A percentile compares a stretch with the other conserved stretches of the same genome.
These are phyloP conservation scores for Oostethus manadensis DNA, from an alignment of 2,113 vertebrate species.

Conservation along the genomic window DNA sequence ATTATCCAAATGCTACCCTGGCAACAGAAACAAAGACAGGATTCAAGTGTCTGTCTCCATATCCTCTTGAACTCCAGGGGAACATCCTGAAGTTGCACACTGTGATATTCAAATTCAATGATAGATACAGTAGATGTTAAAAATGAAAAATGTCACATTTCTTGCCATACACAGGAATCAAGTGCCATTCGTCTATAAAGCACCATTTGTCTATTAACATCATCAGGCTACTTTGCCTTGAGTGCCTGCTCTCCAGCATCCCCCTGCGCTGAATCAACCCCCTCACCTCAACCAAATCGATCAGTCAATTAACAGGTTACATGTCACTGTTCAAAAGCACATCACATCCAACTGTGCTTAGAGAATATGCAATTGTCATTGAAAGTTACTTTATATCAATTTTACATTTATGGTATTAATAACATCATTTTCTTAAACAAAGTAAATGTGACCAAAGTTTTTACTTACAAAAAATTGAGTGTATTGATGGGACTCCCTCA, in stretches of 20 bases:
- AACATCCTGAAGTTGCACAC: conserved; percentile 56
- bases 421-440: not conserved
- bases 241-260: conserved; percentile 36
- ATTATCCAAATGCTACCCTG: conserved; percentile 61
- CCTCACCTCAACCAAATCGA: conserved; percentile 4
- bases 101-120: conserved; percentile 13
- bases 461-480: conserved; percentile 55
- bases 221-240: not conserved
- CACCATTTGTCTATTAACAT: not conserved
- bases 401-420: not conserved
- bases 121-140: conserved; percentile 2
- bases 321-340: conserved; percentile 9
- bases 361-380: not conserved
- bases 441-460: conserved; percentile 3
- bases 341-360: not conserved
- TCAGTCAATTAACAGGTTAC: conserved; percentile 20
- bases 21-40: conserved; percentile 67
- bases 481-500: conserved; percentile 62
- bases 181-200: too few relatives aligned
- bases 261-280: conserved; percentile 26
- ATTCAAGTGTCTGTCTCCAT: conserved; percentile 51
- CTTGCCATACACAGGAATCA: not conserved
- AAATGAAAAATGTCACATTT: not conserved
- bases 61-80: conserved; percentile 43
- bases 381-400: not conserved